Evolutionary conservation across 1,140 invertebrate genomes (phyloP), one percentile per base, ranked within the genome.

Genomic region (Tenebrio molitor): DNA sequence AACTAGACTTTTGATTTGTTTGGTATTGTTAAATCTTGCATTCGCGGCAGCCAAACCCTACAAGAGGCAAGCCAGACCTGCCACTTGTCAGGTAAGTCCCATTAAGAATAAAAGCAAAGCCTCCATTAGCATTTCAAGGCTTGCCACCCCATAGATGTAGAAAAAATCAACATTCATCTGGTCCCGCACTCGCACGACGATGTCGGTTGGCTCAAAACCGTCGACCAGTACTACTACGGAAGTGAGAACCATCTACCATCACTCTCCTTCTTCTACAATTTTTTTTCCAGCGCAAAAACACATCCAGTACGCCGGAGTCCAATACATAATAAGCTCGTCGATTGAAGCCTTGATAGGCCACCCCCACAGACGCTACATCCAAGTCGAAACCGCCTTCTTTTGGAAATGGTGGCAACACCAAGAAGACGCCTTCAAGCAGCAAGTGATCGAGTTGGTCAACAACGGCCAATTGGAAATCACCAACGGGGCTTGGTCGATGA

Each of bases 121-220:
- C 36, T 53, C 10, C 23, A 53, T 19, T 21, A 19, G 23, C 10
- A 21, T 53, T 53, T 25, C 17, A 65, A 65, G 62, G 62, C 62
- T 39, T 65, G 62, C 21, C 62, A 39, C 21, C 16, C 62, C 10
- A 65, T 12, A 19, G 33, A 41, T 14, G 8, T 1, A 5, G n/a
- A 65, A 8, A 65, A 65, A 65, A 65, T 65, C 16, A 93, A 93
- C 80, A 88, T 93, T 0, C 92, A 94, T 79, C 75, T 94, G 0
- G 86, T 93, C 0, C 84, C 90, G 0, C 89, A 89, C 75, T 86
- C 87, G 1, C 93, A 94, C 81, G 91, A 93, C 85, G 93, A 95
- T 84, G 91, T 93, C 0, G 93, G 93, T 1, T 95, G 93, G 93
- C 84, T 93, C 14, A 93, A 93, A 84, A 94, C 93, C 1, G 90